A percentile compares a stretch with the other conserved stretches of the same genome.
phyloP scores from a whole-genome alignment of 2,113 vertebrate genomes.

The Lucifuga dentata region DNA sequence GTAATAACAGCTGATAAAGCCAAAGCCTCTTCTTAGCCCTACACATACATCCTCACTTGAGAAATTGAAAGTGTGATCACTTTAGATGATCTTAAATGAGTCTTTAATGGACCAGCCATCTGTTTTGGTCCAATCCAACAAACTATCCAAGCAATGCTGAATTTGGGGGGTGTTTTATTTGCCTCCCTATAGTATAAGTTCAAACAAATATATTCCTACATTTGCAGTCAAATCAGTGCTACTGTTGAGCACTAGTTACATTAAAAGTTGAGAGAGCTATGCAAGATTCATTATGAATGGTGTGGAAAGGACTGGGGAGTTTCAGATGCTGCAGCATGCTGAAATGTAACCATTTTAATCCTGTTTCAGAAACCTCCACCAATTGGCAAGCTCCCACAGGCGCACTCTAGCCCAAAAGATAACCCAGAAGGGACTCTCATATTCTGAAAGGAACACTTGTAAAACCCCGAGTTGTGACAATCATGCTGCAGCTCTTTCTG shows the following conservation, averaged over 20 bases:
- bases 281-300: slow-evolving; percentile 47
- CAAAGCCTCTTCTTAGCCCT: slow-evolving; percentile 50
- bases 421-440: slow-evolving; percentile 67
- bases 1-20: slow-evolving; percentile 70
- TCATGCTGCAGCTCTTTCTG: slow-evolving; percentile 55
- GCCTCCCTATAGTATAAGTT: slow-evolving; percentile 9
- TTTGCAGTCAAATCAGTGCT: slow-evolving; percentile 12
- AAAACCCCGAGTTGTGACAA: slow-evolving; percentile 70
- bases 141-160: slow-evolving; percentile 19
- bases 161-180: slow-evolving; percentile 38
- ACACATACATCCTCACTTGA: slow-evolving; percentile 51
- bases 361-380: slow-evolving; percentile 50
- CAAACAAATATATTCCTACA: slow-evolving; percentile 26
- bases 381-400: slow-evolving; percentile 59
- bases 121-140: slow-evolving; percentile 51
- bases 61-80: slow-evolving; percentile 68
- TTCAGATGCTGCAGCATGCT: slow-evolving; percentile 40
- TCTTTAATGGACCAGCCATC: slow-evolving; percentile 66
- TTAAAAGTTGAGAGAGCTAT: slow-evolving; percentile 28
- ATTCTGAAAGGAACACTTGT: slow-evolving; percentile 75
- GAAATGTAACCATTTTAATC: slow-evolving; percentile 56
- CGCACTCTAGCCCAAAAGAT: slow-evolving; percentile 59
- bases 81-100: slow-evolving; percentile 68
- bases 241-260: slow-evolving; percentile 24
- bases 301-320: slow-evolving; percentile 44